phyloP scores from a whole-genome alignment of 2,113 vertebrate genomes.

The Condylura cristata region DNA sequence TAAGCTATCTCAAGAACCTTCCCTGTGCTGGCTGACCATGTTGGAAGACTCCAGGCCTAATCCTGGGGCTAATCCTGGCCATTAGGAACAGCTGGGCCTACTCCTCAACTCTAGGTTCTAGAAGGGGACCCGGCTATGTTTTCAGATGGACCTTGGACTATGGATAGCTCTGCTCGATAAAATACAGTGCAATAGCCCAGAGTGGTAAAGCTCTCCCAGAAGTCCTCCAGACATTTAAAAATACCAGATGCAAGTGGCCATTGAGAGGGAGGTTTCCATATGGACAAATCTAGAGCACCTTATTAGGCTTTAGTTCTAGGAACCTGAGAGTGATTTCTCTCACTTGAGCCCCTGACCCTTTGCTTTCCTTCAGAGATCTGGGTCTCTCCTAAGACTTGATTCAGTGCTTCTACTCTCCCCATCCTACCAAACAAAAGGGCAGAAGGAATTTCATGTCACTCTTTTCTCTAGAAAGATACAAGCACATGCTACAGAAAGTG shows the following conservation, averaged over 20 bases:
- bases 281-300: background rate
- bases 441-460: background rate
- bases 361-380: background rate
- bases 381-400: background rate
- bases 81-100: background rate
- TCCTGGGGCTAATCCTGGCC: background rate
- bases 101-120: background rate
- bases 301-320: background rate
- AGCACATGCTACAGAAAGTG: background rate
- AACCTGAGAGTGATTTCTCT: background rate
- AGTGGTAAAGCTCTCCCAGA: background rate
- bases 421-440: background rate
- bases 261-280: background rate
- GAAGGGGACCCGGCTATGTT: background rate
- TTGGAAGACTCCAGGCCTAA: background rate
- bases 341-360: background rate
- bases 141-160: background rate
- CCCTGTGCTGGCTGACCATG: background rate
- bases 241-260: background rate
- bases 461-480: background rate
- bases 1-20: background rate
- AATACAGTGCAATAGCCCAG: background rate
- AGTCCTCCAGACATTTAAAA: background rate
- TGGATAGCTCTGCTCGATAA: no score
- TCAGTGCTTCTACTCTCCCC: background rate